A percentile compares a stretch with the other conserved stretches of the same genome.
These are phyloP conservation scores for Carassius auratus DNA, from an alignment of 2,113 vertebrate genomes.

Conservation along the genomic window DNA sequence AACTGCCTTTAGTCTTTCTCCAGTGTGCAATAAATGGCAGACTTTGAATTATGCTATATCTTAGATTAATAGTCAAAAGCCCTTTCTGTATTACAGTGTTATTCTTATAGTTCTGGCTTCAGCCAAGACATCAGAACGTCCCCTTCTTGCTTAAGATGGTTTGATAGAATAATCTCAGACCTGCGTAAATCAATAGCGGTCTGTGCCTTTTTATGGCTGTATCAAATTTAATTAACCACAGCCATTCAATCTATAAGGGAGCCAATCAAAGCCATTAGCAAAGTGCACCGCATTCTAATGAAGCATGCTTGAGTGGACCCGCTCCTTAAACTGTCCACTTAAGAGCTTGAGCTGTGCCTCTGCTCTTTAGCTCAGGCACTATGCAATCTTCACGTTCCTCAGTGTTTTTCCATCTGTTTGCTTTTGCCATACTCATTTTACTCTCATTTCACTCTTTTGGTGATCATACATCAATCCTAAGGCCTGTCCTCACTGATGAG, in stretches of 20 bases:
- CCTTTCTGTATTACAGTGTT: conserved; percentile 32
- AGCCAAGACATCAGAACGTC: conserved; percentile 25
- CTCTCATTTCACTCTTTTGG: neutral
- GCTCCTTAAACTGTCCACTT: conserved; percentile 42
- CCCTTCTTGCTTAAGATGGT: conserved; percentile 59
- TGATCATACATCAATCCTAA: neutral
- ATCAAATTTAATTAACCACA: conserved; percentile 76
- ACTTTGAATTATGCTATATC: conserved; percentile 5
- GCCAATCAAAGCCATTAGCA: conserved; percentile 68
- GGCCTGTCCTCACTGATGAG: neutral
- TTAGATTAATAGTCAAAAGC: conserved; percentile 44
- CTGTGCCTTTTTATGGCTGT: conserved; percentile 71
- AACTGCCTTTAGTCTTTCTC: neutral
- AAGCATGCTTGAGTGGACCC: conserved; percentile 49
- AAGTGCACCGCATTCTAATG: conserved; percentile 60
- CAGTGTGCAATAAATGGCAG: neutral
- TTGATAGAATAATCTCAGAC: conserved; percentile 65
- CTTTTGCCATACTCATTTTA: neutral
- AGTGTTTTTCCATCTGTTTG: neutral
- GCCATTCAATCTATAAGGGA: conserved; percentile 68
- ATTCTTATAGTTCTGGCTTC: conserved; percentile 21
- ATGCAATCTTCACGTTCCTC: neutral
- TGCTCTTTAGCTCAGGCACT: neutral
- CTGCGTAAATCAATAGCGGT: conserved; percentile 68
- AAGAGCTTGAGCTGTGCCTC: conserved; percentile 9